Conservation (phyloP, 2,113 vertebrate genomes). For the Phalacrocorax brasilianus region DNA sequence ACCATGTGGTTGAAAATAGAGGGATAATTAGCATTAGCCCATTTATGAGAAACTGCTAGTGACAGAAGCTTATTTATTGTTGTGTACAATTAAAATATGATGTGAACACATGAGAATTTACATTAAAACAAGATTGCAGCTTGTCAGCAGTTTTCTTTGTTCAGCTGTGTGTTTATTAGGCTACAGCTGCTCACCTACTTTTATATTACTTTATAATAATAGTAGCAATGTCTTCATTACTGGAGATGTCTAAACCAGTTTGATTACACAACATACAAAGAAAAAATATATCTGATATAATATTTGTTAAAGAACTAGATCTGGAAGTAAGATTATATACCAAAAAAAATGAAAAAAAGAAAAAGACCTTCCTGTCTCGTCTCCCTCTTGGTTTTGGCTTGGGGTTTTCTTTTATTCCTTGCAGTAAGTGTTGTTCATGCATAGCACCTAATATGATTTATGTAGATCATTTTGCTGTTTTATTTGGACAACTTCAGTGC, state of each 20-base stretch:
- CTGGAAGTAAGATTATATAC: background rate
- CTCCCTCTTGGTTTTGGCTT: background rate
- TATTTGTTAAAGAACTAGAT: background rate
- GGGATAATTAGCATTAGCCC: slow-evolving; percentile 51
- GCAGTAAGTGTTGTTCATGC: background rate
- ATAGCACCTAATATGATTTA: background rate
- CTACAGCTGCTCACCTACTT: slow-evolving; percentile 51
- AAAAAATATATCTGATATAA: background rate
- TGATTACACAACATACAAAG: slow-evolving; percentile 5
- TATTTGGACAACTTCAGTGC: background rate
- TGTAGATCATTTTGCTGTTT: background rate
- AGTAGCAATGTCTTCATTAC: slow-evolving; percentile 35
- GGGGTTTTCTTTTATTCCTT: background rate
- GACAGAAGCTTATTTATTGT: slow-evolving; percentile 27
- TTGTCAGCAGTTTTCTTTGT: slow-evolving; percentile 46
- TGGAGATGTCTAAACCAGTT: slow-evolving; percentile 23
- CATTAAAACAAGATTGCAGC: slow-evolving; percentile 36
- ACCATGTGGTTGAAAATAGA: slow-evolving; percentile 4
- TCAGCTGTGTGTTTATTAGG: slow-evolving; percentile 52
- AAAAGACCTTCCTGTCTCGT: background rate
- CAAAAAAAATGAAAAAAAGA: background rate
- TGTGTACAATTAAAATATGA: slow-evolving; percentile 2
- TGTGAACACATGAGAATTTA: slow-evolving; percentile 50
- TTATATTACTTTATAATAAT: slow-evolving; percentile 33
- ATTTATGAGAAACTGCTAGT: slow-evolving; percentile 45